Evolutionary conservation across 2,113 vertebrate species (phyloP).

Genomic region (Apistogramma diplotaenia): DNA sequence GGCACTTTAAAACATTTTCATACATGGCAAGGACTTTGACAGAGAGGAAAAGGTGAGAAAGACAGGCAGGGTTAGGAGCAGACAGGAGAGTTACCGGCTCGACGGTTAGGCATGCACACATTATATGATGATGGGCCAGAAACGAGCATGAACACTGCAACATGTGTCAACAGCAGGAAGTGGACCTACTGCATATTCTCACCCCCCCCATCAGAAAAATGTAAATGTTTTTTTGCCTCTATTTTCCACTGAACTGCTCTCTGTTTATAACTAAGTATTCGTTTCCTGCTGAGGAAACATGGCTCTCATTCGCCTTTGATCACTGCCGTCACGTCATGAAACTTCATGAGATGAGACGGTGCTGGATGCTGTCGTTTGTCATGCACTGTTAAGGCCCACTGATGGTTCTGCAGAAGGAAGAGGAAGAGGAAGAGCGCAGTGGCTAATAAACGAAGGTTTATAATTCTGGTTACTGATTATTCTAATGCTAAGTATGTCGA

Average conservation of each 20-base stretch:
- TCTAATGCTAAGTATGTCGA: background rate
- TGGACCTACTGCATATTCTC: background rate
- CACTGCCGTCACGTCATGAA: slow-evolving; percentile 12
- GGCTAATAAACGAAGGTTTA: background rate
- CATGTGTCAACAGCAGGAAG: background rate
- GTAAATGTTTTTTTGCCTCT: background rate
- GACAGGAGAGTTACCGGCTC: slow-evolving; percentile 56
- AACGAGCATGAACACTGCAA: background rate
- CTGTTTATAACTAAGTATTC: background rate
- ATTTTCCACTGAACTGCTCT: background rate
- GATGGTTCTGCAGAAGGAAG: slow-evolving; percentile 18
- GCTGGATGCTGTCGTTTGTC: slow-evolving; percentile 6
- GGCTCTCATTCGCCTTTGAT: slow-evolving; percentile 21
- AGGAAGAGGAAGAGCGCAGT: background rate
- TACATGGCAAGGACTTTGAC: slow-evolving; percentile 99
- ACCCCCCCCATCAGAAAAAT: background rate
- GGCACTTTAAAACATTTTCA: slow-evolving; percentile 99
- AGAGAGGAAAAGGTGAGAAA: slow-evolving; percentile 84
- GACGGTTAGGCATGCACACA: slow-evolving; percentile 43
- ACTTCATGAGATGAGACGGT: slow-evolving; percentile 19
- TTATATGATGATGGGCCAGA: background rate
- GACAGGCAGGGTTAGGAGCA: slow-evolving; percentile 78
- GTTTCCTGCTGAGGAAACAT: slow-evolving; percentile 3
- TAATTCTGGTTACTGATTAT: background rate
- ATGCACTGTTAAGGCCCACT: slow-evolving; percentile 1